Evolutionary conservation across 2,888 invertebrate genomes (phyloP).

Genomic region (Polymixis flavicincta): DNA sequence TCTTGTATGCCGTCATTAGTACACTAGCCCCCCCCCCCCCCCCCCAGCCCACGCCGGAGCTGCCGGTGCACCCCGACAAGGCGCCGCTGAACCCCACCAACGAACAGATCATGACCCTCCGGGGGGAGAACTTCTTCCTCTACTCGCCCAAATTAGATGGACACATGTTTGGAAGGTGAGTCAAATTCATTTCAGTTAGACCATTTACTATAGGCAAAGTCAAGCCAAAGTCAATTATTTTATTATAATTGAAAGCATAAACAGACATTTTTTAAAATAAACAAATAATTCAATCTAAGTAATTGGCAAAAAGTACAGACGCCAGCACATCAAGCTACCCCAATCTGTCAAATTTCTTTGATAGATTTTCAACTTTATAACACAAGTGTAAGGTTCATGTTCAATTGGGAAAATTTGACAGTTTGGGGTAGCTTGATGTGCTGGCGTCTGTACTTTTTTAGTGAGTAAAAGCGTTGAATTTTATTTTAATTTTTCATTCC

Average conservation of each 20-base stretch:
- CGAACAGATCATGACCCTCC: constrained; percentile 80
- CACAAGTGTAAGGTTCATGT: too few relatives aligned
- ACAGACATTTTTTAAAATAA: not conserved
- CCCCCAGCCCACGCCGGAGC: constrained; percentile 70
- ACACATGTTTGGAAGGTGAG: constrained; percentile 83
- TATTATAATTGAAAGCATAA: too few relatives aligned
- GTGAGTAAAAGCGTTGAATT: not conserved
- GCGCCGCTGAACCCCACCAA: constrained; percentile 73
- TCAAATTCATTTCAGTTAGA: not conserved
- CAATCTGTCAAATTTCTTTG: too few relatives aligned
- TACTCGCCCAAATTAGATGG: constrained; percentile 79
- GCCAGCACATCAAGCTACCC: too few relatives aligned
- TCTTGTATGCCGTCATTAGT: too few relatives aligned
- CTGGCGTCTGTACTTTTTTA: too few relatives aligned
- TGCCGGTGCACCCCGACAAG: constrained; percentile 79
- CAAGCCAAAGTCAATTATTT: not conserved
- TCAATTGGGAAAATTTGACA: too few relatives aligned
- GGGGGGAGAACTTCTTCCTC: constrained; percentile 86
- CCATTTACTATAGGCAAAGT: not conserved
- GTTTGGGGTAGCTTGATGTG: too few relatives aligned
- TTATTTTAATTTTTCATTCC: not conserved
- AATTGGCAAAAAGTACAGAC: too few relatives aligned
- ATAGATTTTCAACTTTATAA: too few relatives aligned
- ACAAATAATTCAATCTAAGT: not conserved
- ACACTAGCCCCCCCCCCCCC: too few relatives aligned